Conservation (phyloP, 2,113 vertebrate species). For the Anseranas semipalmata region DNA sequence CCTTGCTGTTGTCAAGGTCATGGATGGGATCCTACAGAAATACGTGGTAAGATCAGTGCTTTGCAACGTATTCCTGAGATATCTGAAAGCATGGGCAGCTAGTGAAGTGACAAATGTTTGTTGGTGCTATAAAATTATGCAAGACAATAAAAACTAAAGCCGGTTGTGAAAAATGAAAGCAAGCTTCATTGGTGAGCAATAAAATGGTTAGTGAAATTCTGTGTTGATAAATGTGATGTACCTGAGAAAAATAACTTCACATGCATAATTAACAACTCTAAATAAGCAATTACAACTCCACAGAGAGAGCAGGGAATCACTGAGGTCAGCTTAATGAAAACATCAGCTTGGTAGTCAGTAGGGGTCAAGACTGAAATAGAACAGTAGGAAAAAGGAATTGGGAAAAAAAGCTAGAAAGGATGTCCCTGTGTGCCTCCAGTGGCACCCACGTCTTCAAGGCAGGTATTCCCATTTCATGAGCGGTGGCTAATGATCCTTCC, state of each 20-base stretch:
- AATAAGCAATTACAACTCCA: neutral
- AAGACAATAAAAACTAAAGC: neutral
- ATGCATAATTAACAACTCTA: neutral
- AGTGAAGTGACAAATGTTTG: neutral
- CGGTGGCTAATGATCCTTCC: fast-evolving
- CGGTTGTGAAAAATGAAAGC: neutral
- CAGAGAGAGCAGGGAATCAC: neutral
- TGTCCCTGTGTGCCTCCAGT: neutral
- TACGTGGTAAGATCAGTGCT: neutral
- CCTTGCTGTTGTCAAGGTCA: neutral
- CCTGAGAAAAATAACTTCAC: neutral
- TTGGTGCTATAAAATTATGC: neutral
- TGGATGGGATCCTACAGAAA: neutral
- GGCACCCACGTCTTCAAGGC: neutral
- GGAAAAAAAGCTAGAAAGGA: neutral
- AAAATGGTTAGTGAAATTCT: neutral
- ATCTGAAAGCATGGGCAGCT: neutral
- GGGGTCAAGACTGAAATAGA: neutral
- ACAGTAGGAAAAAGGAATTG: fast-evolving
- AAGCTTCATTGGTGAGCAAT: neutral
- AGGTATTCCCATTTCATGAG: neutral
- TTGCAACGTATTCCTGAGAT: neutral
- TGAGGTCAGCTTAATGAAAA: neutral
- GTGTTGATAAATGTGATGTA: neutral
- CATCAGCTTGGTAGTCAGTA: neutral